Percentiles rank a stretch among this genome's conserved stretches.
Evolutionary conservation across 2,113 vertebrate genomes (phyloP).

Genomic region (Stigmatopora argus): DNA sequence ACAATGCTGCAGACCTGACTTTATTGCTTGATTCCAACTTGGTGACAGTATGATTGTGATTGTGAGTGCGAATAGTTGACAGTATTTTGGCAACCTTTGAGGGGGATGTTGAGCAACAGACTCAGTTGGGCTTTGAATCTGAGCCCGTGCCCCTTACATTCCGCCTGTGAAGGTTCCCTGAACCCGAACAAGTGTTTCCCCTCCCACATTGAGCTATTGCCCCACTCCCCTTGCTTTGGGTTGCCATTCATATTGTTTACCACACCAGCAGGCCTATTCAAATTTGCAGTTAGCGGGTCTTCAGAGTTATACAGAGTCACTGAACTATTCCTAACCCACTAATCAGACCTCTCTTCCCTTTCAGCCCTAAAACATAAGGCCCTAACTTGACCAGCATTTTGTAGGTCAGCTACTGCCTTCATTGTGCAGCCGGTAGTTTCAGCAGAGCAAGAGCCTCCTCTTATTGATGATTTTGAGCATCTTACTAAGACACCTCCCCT

Average conservation of each 20-base stretch:
- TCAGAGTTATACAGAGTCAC: slow-evolving; percentile 56
- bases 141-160: slow-evolving; percentile 57
- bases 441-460: slow-evolving; percentile 62
- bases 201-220: slow-evolving; percentile 51
- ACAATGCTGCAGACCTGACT: too few relatives aligned
- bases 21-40: too few relatives aligned
- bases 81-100: slow-evolving; percentile 14
- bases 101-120: slow-evolving; percentile 27
- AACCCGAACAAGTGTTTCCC: slow-evolving; percentile 66
- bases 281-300: slow-evolving; percentile 51
- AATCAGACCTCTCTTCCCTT: slow-evolving; percentile 72
- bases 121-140: slow-evolving; percentile 43
- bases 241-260: slow-evolving; percentile 55
- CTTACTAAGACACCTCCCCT: slow-evolving; percentile 53
- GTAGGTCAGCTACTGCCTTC: slow-evolving; percentile 70
- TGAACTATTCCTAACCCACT: slow-evolving; percentile 70
- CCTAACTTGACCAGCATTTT: slow-evolving; percentile 74
- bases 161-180: slow-evolving; percentile 57
- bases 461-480: slow-evolving; percentile 63
- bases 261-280: slow-evolving; percentile 63
- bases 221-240: slow-evolving; percentile 48
- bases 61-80: too few relatives aligned
- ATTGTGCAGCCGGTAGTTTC: slow-evolving; percentile 62
- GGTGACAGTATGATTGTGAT: too few relatives aligned
- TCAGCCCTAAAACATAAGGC: slow-evolving; percentile 67